phyloP scores from a whole-genome alignment of 2,888 invertebrate species.

The Ormyrus rosae region DNA sequence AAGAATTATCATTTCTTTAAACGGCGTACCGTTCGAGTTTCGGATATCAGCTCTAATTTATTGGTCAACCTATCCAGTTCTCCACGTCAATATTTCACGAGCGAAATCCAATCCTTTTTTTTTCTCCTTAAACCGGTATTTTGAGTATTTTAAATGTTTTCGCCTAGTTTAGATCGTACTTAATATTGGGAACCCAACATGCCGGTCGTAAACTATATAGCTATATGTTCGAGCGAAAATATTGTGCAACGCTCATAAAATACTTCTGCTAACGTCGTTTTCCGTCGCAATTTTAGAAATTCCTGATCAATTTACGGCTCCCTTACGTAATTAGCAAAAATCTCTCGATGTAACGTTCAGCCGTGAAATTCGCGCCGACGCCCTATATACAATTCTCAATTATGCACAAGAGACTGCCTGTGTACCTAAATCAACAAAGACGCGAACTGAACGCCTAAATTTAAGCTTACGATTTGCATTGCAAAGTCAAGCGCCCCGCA shows the following conservation, averaged over 20 bases:
- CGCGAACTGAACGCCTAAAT: slow-evolving; percentile 19
- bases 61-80: too few species aligned
- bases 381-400: too few species aligned
- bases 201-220: background rate
- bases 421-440: background rate
- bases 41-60: too few species aligned
- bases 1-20: too few species aligned
- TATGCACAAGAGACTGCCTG: too few species aligned
- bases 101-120: background rate
- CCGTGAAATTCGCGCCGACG: too few species aligned
- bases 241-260: background rate
- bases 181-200: background rate
- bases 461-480: slow-evolving; percentile 33
- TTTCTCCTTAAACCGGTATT: slow-evolving; percentile 12
- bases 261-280: background rate
- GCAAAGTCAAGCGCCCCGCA: background rate
- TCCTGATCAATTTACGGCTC: too few species aligned
- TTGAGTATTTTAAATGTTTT: slow-evolving; percentile 15
- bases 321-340: too few species aligned
- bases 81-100: too few species aligned
- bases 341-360: too few species aligned
- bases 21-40: too few species aligned
- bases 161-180: slow-evolving; percentile 13
- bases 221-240: background rate
- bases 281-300: background rate